Conservation (phyloP, 2,113 vertebrate genomes). For the Bos indicus region DNA sequence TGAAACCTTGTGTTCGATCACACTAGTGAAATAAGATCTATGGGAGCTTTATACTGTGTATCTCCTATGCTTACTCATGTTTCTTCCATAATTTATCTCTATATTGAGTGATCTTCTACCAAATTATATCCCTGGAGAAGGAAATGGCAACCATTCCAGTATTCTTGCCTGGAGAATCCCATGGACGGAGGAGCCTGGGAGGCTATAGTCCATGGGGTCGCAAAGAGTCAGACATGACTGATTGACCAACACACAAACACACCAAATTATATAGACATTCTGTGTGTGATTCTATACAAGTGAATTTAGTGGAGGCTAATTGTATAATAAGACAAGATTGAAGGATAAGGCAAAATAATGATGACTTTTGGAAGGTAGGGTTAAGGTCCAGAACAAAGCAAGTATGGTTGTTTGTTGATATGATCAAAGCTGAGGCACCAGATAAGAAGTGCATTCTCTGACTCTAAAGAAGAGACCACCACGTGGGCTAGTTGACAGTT, state of each 20-base stretch:
- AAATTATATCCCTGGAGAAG: not conserved
- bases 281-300: not conserved
- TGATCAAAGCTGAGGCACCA: not conserved
- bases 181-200: rapidly evolving
- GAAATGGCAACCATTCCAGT: not conserved
- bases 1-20: not conserved
- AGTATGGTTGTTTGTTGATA: not conserved
- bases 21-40: not conserved
- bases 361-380: not conserved
- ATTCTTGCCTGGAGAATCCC: not conserved
- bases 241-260: not conserved
- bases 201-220: not conserved
- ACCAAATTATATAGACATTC: not conserved
- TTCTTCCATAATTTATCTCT: not conserved
- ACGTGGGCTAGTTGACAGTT: not conserved
- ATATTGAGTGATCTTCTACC: not conserved
- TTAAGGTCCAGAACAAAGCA: not conserved
- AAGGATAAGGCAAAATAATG: not conserved
- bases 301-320: not conserved
- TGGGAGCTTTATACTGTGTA: not conserved
- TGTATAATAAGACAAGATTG: not conserved
- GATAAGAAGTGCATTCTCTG: not conserved
- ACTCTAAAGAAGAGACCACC: not conserved
- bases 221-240: not conserved
- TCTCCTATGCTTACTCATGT: not conserved